Percentiles rank a stretch among this genome's conserved stretches.
Conservation (phyloP, 2,113 vertebrate species). For the Irena cyanogastra region DNA sequence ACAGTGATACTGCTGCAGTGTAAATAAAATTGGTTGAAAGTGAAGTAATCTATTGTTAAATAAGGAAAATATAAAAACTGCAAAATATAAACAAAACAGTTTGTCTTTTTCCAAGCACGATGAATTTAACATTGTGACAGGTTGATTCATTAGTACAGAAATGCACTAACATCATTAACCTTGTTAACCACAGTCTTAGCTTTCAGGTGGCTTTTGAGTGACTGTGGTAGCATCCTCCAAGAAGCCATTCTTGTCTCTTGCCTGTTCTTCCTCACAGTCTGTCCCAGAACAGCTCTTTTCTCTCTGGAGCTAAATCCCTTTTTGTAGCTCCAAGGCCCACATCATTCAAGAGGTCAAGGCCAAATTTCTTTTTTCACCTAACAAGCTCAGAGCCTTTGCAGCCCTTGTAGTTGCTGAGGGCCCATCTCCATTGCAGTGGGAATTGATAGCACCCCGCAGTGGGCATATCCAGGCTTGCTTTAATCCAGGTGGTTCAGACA, state of each 20-base stretch:
- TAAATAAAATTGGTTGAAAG: constrained; percentile 15
- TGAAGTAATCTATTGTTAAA: background rate
- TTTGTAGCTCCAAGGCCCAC: background rate
- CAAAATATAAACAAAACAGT: background rate
- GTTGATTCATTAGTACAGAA: background rate
- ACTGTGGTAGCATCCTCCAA: background rate
- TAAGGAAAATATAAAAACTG: background rate
- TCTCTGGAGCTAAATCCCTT: background rate
- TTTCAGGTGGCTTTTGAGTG: background rate
- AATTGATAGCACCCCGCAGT: background rate
- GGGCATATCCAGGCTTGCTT: background rate
- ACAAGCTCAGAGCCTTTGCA: background rate
- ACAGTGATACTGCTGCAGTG: background rate
- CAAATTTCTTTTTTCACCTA: background rate
- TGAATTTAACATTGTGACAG: background rate
- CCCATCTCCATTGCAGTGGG: background rate
- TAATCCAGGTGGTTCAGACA: background rate
- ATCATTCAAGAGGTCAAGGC: constrained; percentile 2
- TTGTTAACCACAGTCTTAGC: background rate
- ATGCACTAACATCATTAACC: background rate
- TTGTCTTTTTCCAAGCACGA: background rate
- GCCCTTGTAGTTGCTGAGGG: background rate
- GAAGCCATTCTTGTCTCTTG: background rate
- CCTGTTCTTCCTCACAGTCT: background rate
- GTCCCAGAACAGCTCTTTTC: background rate